Conservation (phyloP, 2,113 vertebrate species). For the Nerophis ophidion region DNA sequence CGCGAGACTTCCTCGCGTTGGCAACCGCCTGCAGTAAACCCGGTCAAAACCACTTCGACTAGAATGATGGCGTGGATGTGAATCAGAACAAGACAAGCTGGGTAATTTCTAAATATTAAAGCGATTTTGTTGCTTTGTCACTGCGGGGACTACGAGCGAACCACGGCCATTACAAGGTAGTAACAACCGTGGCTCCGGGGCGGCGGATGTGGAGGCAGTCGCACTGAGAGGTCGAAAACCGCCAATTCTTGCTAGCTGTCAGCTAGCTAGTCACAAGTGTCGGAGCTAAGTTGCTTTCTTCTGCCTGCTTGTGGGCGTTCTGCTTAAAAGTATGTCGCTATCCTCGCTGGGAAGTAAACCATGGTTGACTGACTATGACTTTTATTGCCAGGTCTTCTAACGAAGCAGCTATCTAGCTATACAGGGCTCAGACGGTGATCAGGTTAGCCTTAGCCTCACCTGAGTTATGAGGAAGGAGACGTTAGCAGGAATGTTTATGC, state of each 20-base stretch:
- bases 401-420: not conserved
- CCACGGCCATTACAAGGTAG: not conserved
- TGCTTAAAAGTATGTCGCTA: not conserved
- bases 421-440: not conserved
- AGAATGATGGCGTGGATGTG: not conserved
- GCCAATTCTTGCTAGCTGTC: slow-evolving; percentile 1
- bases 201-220: not conserved
- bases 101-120: no score
- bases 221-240: not conserved
- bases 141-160: no score
- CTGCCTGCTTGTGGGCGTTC: not conserved
- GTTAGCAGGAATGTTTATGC: not conserved
- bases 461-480: not conserved
- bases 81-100: not conserved
- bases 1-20: not conserved
- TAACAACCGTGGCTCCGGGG: no score
- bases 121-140: not conserved
- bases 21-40: not conserved
- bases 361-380: no score
- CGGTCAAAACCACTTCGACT: not conserved
- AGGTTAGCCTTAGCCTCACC: not conserved
- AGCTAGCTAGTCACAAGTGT: not conserved
- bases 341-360: not conserved
- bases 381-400: no score
- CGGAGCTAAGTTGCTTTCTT: not conserved